Evolutionary conservation across 2,113 vertebrate genomes (phyloP).

Genomic region (Holacanthus passer): DNA sequence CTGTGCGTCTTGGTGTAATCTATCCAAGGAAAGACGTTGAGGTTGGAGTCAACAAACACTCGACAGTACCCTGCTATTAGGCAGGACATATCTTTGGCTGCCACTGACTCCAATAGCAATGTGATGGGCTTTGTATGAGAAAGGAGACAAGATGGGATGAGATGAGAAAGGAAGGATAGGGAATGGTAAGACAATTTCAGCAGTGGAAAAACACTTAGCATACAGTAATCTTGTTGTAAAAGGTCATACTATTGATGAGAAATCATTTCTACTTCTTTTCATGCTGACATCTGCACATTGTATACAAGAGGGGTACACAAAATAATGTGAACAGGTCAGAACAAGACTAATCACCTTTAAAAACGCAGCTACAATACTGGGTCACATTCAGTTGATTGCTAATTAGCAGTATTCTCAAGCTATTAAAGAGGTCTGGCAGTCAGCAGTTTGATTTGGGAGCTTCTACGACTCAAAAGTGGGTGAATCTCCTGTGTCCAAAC

Average conservation of each 20-base stretch:
- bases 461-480: neutral
- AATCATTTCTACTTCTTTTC: neutral
- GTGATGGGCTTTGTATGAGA: slow-evolving; percentile 88
- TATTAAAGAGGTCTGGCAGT: neutral
- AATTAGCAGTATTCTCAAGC: neutral
- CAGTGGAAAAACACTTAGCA: neutral
- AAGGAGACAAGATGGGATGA: slow-evolving; percentile 19
- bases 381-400: neutral
- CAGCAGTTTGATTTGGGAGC: neutral
- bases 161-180: slow-evolving; percentile 5
- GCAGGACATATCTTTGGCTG: slow-evolving; percentile 95
- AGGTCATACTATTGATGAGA: neutral
- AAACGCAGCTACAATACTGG: neutral
- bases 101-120: slow-evolving; percentile 91
- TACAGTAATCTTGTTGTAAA: neutral
- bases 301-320: neutral
- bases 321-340: neutral
- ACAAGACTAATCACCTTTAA: neutral
- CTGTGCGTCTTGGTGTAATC: slow-evolving; percentile 85
- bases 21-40: slow-evolving; percentile 90
- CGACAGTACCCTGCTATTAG: slow-evolving; percentile 92
- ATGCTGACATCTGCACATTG: slow-evolving; percentile 20
- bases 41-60: slow-evolving; percentile 87
- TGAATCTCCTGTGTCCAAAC: neutral
- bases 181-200: slow-evolving; percentile 1